Evolutionary conservation across 2,888 invertebrate species (phyloP), one percentile per base, ranked within the genome.

Genomic region (Quadroppia sp.): DNA sequence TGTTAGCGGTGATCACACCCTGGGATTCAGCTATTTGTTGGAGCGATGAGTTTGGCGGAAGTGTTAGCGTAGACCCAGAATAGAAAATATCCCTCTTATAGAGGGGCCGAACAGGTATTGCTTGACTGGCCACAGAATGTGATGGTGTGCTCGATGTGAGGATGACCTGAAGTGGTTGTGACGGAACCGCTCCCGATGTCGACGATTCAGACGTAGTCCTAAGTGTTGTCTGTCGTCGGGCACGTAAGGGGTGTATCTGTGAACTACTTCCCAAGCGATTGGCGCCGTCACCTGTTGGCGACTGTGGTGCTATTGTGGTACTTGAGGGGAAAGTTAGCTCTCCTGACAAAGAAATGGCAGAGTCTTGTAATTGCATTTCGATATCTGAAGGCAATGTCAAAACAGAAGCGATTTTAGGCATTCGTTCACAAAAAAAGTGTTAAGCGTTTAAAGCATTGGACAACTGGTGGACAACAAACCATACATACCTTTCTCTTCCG

Each of bases 51-150:
- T 81, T 79, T 84, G 90, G 96, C 0, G 92, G 93, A 79, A 98
- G 86, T 84, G 97, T 92, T 76, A 90, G 87, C 30, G 98, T 91
- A 67, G 95, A 95, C 40, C 98, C 96, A 2, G 94, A 94, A 84
- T 97, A 97, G 86, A 98, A 97, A 80, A 97, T 96, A 83, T 98
- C 98, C 81, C 95, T 94, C 72, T 95, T 87, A 9, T 94, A 94
- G 84, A 97, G 84, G 2, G 96, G 96, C 23, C 94, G 87, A 20
- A 92, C 89, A 42, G 36, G 17, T 50, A 74, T 74, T 42, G 74
- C 23, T 56, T 74, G 74, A 17, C 42, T 32, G n/a, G 61, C 30
- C 11, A 30, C 28, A 3, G 53, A 28, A 23, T 70, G 71, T 20
- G 48, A 42, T 15, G 74, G 74, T 20, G 74, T 74, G 7, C 69